Base-by-base conservation (phyloP, 64 coral and sea anemone species). In the Porites australiensis region DNA sequence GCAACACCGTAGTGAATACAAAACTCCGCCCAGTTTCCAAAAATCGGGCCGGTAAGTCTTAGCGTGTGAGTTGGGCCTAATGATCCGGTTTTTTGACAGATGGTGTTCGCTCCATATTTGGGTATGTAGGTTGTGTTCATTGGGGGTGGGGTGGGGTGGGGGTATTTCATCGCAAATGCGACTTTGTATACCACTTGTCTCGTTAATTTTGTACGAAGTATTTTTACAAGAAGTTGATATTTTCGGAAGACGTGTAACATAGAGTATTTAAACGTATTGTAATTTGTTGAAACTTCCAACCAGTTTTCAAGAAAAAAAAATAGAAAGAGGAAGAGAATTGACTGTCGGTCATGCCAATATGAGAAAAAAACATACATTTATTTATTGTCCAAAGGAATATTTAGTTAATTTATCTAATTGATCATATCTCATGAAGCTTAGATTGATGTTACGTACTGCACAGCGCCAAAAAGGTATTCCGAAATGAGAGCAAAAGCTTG, bases 131-230 rank as follows among this genome's bases (percentile, higher is more conserved):
- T 64, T 16, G 62, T 13, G 50, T 50, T 76, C 10, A 4, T 3
- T 51, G 19, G 47, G 47, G 81, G 46, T 16, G 44, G 13, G n/a
- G n/a, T n/a, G n/a, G n/a, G 71, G 55, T 13, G 23, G 27, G 27
- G 27, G 27, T 37, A 37, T 37, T 37, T 13, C 77, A 50, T 74
- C 22, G 20, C 45, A 43, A 59, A 70, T 22, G 55, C 27, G 57
- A 60, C 79, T 89, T 83, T 85, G 58, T 82, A 89, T 66, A 44
- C 58, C 60, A 74, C 77, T 72, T 69, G 58, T 94, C 21, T 64
- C 68, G 87, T 89, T 75, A 94, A 85, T 94, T 94, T 94, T 94
- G 92, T 94, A 94, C 92, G 92, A 65, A 94, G 62, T 94, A 94
- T 94, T 94, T 94, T 94, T 94, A 82, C 92, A 94, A n/a, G 53